phyloP scores from a whole-genome alignment of 2,113 vertebrate genomes.

The Poicephalus meyeri region DNA sequence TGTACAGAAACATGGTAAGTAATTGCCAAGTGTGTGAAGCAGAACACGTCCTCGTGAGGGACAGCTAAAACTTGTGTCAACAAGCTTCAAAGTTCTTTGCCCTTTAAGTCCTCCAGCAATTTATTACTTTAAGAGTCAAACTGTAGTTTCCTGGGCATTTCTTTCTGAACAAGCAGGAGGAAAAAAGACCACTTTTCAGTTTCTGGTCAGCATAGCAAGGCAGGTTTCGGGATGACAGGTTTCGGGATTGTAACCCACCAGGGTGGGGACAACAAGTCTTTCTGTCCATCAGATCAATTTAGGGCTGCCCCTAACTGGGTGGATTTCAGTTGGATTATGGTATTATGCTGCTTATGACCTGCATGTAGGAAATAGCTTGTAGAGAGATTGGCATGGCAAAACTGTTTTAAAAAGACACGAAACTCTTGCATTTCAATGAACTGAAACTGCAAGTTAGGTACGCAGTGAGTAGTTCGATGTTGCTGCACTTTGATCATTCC shows the following conservation, averaged over 20 bases:
- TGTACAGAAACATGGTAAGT: background rate
- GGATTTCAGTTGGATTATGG: background rate
- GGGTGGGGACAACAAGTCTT: background rate
- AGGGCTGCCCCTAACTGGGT: background rate
- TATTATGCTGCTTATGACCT: background rate
- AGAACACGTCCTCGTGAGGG: background rate
- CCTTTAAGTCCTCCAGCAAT: background rate
- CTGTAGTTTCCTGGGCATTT: background rate
- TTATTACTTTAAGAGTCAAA: background rate
- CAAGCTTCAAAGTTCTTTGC: background rate
- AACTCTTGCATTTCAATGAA: constrained; percentile 58
- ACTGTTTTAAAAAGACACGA: background rate
- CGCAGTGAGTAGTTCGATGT: background rate
- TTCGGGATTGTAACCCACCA: background rate
- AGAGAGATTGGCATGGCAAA: background rate
- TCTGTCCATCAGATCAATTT: fast-evolving
- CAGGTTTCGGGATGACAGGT: background rate
- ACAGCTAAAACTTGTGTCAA: background rate
- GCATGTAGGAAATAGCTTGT: background rate
- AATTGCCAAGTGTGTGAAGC: background rate
- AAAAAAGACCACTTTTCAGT: background rate
- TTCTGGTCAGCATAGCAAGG: background rate
- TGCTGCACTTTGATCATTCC: constrained; percentile 48
- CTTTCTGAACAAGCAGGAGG: background rate
- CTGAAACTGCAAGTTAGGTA: constrained; percentile 61